Evolutionary conservation across 2,113 vertebrate species (phyloP), one percentile per base, ranked within the genome.

Genomic region (Pycnonotus jocosus): DNA sequence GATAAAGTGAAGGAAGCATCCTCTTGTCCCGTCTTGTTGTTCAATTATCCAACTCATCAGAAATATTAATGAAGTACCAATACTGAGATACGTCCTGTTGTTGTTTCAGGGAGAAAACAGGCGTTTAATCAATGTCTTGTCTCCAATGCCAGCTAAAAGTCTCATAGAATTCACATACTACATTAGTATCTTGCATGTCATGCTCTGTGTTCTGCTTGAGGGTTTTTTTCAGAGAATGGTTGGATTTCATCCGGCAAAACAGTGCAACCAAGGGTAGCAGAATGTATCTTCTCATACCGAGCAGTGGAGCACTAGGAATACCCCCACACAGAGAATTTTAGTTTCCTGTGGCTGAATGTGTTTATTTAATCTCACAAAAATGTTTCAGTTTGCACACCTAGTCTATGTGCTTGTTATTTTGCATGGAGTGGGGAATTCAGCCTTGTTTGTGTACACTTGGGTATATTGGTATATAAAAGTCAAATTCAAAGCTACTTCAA

Each of bases 321-420:
- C 0, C 2, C 17, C 7, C 4, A 51, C 3, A n/a, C 4, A 14
- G 9, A 8, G 31, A 62, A 3, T 20, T 83, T 60, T 65, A 54
- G 4, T 61, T 86, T 93, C 28, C 37, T 72, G n/a, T 40, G 44
- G 13, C 66, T 56, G 28, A 71, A 62, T 21, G 30, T 10, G 5
- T n/a, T 45, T 64, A 6, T 61, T 77, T 69, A 27, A 48, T 66
- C 38, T 74, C 35, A 60, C 23, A 80, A 81, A 66, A 22, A 18
- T 7, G 1, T 57, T 93, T 37, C 38, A 12, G 6, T 84, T 68
- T 70, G 15, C 58, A 19, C 53, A 62, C 5, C 6, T 47, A 24
- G 25, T 45, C 33, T 54, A 23, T 16, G 14, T 66, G 33, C 1
- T 74, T 54, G 54, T 53, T 31, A 62, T 84, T 90, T 74, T 71